phyloP scores from a whole-genome alignment of 2,888 invertebrate species.

The Ecdyonurus torrentis region DNA sequence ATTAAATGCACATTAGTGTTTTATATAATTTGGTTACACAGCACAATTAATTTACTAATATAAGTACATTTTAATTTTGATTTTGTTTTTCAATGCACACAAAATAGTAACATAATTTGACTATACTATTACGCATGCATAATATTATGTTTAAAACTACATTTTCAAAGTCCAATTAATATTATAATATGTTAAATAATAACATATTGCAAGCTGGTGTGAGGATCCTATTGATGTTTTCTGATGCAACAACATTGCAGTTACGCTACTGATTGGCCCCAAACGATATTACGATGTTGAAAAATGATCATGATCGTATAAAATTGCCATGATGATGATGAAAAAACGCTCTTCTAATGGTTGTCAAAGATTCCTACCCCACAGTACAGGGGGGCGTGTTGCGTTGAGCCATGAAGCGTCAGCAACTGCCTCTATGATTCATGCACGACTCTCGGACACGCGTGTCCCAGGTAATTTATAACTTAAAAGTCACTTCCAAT shows the following conservation, averaged over 20 bases:
- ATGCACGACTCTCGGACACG: neutral
- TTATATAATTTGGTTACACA: too few relatives aligned
- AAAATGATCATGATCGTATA: neutral
- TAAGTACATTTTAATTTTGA: too few relatives aligned
- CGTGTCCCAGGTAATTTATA: neutral
- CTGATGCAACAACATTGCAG: constrained; percentile 15
- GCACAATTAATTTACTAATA: too few relatives aligned
- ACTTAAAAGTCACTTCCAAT: too few relatives aligned
- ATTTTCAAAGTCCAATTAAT: too few relatives aligned
- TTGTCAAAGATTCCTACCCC: constrained; percentile 10
- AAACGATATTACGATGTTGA: constrained; percentile 9
- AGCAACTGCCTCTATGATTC: neutral
- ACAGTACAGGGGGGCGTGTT: constrained; percentile 5
- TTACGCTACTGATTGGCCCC: constrained; percentile 13
- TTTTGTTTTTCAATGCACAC: too few relatives aligned
- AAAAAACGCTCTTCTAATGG: constrained; percentile 2
- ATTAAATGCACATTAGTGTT: too few relatives aligned
- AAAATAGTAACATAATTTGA: too few relatives aligned
- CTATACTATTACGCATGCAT: too few relatives aligned
- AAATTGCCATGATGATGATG: neutral
- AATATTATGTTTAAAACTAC: too few relatives aligned
- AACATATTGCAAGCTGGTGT: constrained; percentile 1
- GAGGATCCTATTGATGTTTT: constrained; percentile 12
- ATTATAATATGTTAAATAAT: too few relatives aligned
- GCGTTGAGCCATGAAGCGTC: neutral